Base-by-base conservation (phyloP, 2,797 vertebrate species). In the Brachyalestes nurse region DNA sequence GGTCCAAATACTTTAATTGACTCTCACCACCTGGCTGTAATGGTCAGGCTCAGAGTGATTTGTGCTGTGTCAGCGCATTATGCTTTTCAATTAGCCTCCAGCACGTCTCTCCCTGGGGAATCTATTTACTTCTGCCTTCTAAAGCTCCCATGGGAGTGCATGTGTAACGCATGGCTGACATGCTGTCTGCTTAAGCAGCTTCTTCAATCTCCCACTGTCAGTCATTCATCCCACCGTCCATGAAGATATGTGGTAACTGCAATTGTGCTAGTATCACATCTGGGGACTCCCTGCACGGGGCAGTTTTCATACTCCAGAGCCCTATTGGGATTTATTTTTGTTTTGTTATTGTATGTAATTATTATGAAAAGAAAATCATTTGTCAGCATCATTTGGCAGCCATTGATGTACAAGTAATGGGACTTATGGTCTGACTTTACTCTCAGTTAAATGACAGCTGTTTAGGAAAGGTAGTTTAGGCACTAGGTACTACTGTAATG, bases 11-110 rank as follows among this genome's bases (percentile, higher is more conserved):
- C 72, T 64, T 79, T 80, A 77, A 80, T 75, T 74, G 65, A 65
- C 58, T 76, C 21, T 76, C 34, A 75, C 65, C 60, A 40, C 47
- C 70, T 60, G 34, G 62, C 75, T 57, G 65, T 78, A 72, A 76
- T 67, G 67, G 17, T 82, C 76, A 78, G 75, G 78, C 75, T 81
- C 42, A 21, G 61, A 81, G 34, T 64, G 64, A 77, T 69, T 72
- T 82, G 45, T 47, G 83, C 81, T 58, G 65, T 79, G 76, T 85
- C 85, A 79, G 84, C 83, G 47, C 60, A 71, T 84, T 84, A 40
- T 76, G 73, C 64, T 75, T 83, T 83, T 78, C 78, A 81, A 83
- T 85, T 85, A 82, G 81, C 80, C 57, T 72, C 58, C 79, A 80
- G 58, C 75, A 64, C 19, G 42, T 62, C 58, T 83, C 74, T 55